phyloP scores from a whole-genome alignment of 2,797 vertebrate genomes.

The Coccyzus lansbergi region DNA sequence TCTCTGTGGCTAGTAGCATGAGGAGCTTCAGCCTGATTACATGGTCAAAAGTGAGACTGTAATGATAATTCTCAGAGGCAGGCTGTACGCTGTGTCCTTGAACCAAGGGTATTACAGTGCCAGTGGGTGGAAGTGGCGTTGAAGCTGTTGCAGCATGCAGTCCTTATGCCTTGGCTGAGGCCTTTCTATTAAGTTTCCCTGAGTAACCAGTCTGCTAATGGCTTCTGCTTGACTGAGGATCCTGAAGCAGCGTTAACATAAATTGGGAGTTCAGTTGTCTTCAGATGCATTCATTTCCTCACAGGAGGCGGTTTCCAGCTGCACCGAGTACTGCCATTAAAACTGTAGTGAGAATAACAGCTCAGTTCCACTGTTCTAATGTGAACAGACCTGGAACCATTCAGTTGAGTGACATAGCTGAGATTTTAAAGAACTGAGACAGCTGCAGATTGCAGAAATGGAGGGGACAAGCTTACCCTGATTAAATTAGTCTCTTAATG shows the following conservation, averaged over 20 bases:
- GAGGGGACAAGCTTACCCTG: background rate
- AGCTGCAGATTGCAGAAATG: background rate
- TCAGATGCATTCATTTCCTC: background rate
- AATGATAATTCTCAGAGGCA: background rate
- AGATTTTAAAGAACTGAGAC: background rate
- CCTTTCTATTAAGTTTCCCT: background rate
- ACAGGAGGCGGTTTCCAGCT: conserved; percentile 4
- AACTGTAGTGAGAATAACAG: background rate
- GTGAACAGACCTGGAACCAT: background rate
- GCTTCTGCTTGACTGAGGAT: conserved; percentile 26
- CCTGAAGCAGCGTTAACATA: background rate
- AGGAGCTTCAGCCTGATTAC: background rate
- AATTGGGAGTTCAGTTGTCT: background rate
- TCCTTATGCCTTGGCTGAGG: background rate
- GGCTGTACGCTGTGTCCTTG: background rate
- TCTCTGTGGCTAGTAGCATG: background rate
- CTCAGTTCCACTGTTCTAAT: background rate
- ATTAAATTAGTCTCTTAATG: background rate
- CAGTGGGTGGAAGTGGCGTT: background rate
- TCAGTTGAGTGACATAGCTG: background rate
- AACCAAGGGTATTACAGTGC: background rate
- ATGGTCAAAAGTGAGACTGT: background rate
- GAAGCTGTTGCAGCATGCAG: background rate
- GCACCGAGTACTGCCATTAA: background rate
- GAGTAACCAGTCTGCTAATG: background rate